Evolutionary conservation across 2,113 vertebrate genomes (phyloP), one percentile per base, ranked within the genome.

Genomic region (Chiloscyllium plagiosum): DNA sequence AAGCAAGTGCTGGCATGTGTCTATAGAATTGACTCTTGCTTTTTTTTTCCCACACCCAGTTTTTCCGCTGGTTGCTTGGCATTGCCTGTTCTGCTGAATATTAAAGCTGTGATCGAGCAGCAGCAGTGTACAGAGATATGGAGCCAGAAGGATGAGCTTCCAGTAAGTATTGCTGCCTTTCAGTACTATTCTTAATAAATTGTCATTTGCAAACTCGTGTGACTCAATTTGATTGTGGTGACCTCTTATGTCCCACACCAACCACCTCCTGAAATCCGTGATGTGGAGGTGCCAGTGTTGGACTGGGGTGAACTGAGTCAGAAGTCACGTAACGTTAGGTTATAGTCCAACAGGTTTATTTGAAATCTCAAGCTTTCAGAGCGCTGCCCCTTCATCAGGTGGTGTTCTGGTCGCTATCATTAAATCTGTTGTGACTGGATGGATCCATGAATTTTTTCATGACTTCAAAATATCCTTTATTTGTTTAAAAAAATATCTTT

Each of bases 1-100:
- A 56, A 29, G 37, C 90, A 69, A 61, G 56, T 8, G 56, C n/a
- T 37, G 26, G 15, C 68, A 8, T 5, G 69, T 92, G 7, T 22
- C 92, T 95, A 37, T 95, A 47, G n/a, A 61, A 52, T 80, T 80
- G 56, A 24, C 19, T 42, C 33, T 85, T 96, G 3, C 96, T 37
- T 96, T 96, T 8, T 96, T 52, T 96, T 47, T n/a, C 61, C 61
- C 29, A 42, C 33, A 33, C 2, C 7, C 96, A 99, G 98, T 96
- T 99, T 99, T 96, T 98, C 98, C 1, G 98, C 98, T 0, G 98
- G 98, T 85, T 99, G 98, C 96, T 98, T 99, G 98, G 98, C 98
- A 0, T 96, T 99, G 96, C 98, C 98, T 0, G 98, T 98, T 96
- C 97, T 99, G 96, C 98, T 98, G 98, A 99, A 99, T 97, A 98